Evolutionary conservation across 2,888 invertebrate genomes (phyloP).

Genomic region (Andrena fulva): DNA sequence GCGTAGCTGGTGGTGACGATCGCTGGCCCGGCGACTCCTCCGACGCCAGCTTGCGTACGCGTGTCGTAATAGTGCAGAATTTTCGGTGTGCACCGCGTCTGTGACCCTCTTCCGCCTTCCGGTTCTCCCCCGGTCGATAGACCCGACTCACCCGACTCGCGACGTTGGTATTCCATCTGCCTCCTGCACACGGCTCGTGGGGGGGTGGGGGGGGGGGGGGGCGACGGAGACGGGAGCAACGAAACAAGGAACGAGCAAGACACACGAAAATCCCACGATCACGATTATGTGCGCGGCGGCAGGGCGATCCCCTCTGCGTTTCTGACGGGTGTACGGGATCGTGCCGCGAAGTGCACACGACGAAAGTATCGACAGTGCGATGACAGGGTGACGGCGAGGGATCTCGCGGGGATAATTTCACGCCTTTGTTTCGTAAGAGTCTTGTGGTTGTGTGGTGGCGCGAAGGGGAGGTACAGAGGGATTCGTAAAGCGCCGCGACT

Average conservation of each 20-base stretch:
- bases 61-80: conserved; percentile 30
- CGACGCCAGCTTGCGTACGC: neutral
- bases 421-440: conserved; percentile 13
- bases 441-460: neutral
- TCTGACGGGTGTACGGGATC: conserved; percentile 23
- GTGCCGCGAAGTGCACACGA: conserved; percentile 16
- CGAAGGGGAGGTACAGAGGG: neutral
- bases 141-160: conserved; percentile 66
- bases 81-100: conserved; percentile 57
- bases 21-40: neutral
- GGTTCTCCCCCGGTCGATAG: conserved; percentile 71
- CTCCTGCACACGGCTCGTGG: neutral
- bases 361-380: conserved; percentile 16
- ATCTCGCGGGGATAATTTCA: conserved; percentile 2
- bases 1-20: neutral
- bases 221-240: conserved; percentile 31
- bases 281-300: conserved; percentile 10
- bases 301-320: conserved; percentile 8
- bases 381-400: conserved; percentile 21
- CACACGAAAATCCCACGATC: conserved; percentile 26
- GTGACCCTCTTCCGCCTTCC: conserved; percentile 69
- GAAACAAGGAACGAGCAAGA: conserved; percentile 17
- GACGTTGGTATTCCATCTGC: conserved; percentile 41
- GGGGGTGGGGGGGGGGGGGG: too few species aligned
- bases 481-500: conserved; percentile 24